Base-by-base conservation (phyloP, 1,140 invertebrate species). In the Cephus cinctus region DNA sequence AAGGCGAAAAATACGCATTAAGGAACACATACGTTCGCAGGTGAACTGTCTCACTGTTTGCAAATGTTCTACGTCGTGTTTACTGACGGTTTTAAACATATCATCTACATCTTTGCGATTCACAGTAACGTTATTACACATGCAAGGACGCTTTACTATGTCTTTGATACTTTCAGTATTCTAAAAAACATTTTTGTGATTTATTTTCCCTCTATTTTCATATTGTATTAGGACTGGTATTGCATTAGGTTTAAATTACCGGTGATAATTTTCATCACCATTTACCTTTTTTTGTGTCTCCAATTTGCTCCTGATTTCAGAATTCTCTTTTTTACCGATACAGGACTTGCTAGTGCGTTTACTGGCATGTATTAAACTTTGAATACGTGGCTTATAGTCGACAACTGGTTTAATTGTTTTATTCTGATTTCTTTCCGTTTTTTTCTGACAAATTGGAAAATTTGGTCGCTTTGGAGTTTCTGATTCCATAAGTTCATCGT, bases 1-100 rank as follows among this genome's bases (percentile, higher is more conserved):
- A 18, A 36, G 34, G 14, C 19, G 14, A 15, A 36, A 36, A 14
- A 36, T 36, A 11, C 34, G 34, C 8, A 36, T 36, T 36, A 36
- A 36, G 8, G 34, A 36, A 3, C 34, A 18, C 9, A 36, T 36
- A 15, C 34, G 11, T 8, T 12, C 34, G 15, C 34, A 36, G 9
- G 34, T 36, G 34, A 36, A 36, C 14, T 36, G 14, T 36, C 8
- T 11, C 8, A 18, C 2, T 15, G 34, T 36, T 15, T 36, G 34
- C 34, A 36, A 36, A 36, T 36, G 11, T 18, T 36, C 34, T 9
- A 36, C 19, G 19, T 18, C 34, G 19, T 36, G 14, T 18, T 36
- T 18, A 8, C 34, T 18, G 8, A 36, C 19, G 9, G 19, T 3
- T 15, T 36, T 36, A 5, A 36, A 36, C 15, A 8, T 36, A 12